Percentiles rank a stretch among this genome's conserved stretches.
Conservation (phyloP, 1,140 invertebrate species). For the Dendroctonus ponderosae region DNA sequence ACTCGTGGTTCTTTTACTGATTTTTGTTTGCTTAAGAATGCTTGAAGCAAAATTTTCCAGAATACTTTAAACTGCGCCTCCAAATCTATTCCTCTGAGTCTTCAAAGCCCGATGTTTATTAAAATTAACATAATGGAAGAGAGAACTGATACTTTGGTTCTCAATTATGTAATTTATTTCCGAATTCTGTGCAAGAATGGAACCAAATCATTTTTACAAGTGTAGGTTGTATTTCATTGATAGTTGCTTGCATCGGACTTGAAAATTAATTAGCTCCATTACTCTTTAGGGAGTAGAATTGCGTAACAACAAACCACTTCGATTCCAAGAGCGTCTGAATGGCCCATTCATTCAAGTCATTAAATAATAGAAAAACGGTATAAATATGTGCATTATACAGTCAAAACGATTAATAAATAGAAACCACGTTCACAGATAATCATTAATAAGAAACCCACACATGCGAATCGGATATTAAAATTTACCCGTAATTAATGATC, state of each 20-base stretch:
- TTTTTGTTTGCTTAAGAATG: no score
- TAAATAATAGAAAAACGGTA: conserved; percentile 9
- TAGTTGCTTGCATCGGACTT: not conserved
- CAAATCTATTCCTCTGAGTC: no score
- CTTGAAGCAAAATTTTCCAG: no score
- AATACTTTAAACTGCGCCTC: no score
- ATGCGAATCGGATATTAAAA: conserved; percentile 26
- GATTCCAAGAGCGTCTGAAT: conserved; percentile 3
- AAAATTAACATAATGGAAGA: no score
- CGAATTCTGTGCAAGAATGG: no score
- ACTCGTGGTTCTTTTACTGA: no score
- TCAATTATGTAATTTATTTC: no score
- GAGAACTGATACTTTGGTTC: no score
- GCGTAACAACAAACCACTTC: conserved; percentile 2
- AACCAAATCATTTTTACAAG: no score
- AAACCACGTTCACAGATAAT: conserved; percentile 11
- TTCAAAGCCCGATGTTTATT: no score
- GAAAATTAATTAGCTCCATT: not conserved
- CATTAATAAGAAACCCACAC: conserved; percentile 30
- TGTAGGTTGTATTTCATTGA: not conserved
- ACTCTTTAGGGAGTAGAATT: not conserved
- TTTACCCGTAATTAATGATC: conserved; percentile 25
- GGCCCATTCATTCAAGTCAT: conserved; percentile 14
- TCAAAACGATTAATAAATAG: conserved; percentile 22
- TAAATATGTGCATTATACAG: conserved; percentile 16